phyloP scores from a whole-genome alignment of 2,113 vertebrate genomes.

The Poecilia latipinna region DNA sequence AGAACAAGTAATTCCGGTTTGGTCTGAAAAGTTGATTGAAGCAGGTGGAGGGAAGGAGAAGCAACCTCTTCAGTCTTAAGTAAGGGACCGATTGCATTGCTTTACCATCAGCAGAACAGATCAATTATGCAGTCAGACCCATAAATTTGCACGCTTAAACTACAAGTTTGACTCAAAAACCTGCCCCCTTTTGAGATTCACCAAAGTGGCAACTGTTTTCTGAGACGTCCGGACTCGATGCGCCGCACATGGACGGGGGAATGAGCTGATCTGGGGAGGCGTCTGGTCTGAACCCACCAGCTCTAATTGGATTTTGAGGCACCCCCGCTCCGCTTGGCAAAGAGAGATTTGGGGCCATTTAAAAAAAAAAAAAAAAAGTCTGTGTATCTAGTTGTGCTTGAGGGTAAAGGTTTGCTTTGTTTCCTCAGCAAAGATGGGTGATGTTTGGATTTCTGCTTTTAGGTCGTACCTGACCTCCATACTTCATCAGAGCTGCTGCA shows the following conservation, averaged over 20 bases:
- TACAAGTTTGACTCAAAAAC: background rate
- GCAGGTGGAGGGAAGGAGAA: background rate
- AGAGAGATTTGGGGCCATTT: conserved; percentile 54
- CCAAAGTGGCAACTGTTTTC: conserved; percentile 52
- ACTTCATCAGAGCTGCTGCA: conserved; percentile 38
- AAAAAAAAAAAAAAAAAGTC: conserved; percentile 16
- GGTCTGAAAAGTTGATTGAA: background rate
- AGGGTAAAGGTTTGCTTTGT: conserved; percentile 54
- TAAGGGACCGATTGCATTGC: background rate
- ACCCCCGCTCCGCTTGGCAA: conserved; percentile 45
- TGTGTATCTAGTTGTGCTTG: conserved; percentile 74
- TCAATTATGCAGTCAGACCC: conserved; percentile 1
- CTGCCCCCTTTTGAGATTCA: conserved; percentile 7
- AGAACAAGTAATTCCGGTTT: background rate
- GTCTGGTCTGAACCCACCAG: conserved; percentile 40
- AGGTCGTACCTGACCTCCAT: conserved; percentile 56
- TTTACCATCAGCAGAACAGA: conserved; percentile 11
- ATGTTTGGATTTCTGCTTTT: conserved; percentile 68
- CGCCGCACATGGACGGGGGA: conserved; percentile 44
- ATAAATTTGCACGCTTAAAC: background rate
- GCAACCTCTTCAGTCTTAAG: background rate
- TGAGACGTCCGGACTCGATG: conserved; percentile 45
- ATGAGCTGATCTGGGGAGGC: conserved; percentile 45
- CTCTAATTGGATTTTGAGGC: conserved; percentile 72
- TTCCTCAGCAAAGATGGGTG: conserved; percentile 41